phyloP scores from a whole-genome alignment of 2,888 invertebrate genomes.

The Entomobrya multifasciata region DNA sequence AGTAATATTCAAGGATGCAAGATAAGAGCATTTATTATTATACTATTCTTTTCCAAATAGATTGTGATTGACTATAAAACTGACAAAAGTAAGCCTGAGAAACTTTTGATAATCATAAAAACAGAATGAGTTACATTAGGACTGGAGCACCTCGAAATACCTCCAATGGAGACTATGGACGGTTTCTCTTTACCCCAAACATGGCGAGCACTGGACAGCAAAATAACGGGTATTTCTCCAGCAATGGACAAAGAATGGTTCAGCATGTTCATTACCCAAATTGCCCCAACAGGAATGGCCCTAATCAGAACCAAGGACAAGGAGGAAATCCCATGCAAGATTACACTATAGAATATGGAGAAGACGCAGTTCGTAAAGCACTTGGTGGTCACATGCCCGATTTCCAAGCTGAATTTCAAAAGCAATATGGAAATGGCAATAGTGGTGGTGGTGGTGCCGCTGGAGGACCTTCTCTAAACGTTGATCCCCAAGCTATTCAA shows the following conservation, averaged over 20 bases:
- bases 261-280: conserved; percentile 67
- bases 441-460: conserved; percentile 29
- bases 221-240: conserved; percentile 10
- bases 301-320: not conserved
- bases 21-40: too few relatives aligned
- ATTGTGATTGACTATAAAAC: not conserved
- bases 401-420: conserved; percentile 59
- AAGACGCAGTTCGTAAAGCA: conserved; percentile 69
- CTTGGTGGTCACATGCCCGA: conserved; percentile 64
- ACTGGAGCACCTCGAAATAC: conserved; percentile 60
- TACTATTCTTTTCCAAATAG: too few relatives aligned
- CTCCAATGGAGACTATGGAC: conserved; percentile 75
- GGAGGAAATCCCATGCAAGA: conserved; percentile 22
- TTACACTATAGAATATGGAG: conserved; percentile 65
- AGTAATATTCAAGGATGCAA: too few relatives aligned
- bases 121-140: conserved; percentile 58
- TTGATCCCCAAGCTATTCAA: conserved; percentile 27
- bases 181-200: conserved; percentile 46
- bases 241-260: conserved; percentile 52
- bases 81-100: not conserved
- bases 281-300: conserved; percentile 52
- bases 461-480: not conserved
- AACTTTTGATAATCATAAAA: too few relatives aligned
- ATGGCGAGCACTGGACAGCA: not conserved
- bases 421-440: conserved; percentile 41